Evolutionary conservation across 2,888 invertebrate genomes (phyloP).

Genomic region (Clunio marinus): DNA sequence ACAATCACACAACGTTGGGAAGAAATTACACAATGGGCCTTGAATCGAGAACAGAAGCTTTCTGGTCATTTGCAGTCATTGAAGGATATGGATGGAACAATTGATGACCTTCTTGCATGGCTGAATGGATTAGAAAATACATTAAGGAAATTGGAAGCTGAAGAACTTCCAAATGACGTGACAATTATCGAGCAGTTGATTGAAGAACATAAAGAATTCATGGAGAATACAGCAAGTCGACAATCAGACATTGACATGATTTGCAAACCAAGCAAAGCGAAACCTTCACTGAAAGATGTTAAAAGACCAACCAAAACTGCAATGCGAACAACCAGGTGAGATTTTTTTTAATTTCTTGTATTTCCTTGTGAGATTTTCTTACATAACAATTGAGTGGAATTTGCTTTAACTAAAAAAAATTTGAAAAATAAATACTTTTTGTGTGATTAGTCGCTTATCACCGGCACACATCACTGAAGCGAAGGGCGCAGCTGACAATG

Average conservation of each 20-base stretch:
- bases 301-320: slow-evolving; percentile 56
- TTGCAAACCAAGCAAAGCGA: slow-evolving; percentile 79
- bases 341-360: slow-evolving; percentile 42
- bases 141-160: slow-evolving; percentile 74
- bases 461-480: slow-evolving; percentile 70
- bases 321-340: slow-evolving; percentile 55
- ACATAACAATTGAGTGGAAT: slow-evolving; percentile 9
- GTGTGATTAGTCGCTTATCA: slow-evolving; percentile 71
- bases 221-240: slow-evolving; percentile 90
- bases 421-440: neutral
- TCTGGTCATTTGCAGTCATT: slow-evolving; percentile 79
- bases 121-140: slow-evolving; percentile 82
- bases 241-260: slow-evolving; percentile 93
- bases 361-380: neutral
- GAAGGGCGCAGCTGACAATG: slow-evolving; percentile 71
- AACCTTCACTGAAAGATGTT: slow-evolving; percentile 57
- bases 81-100: slow-evolving; percentile 77
- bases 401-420: slow-evolving; percentile 41
- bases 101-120: slow-evolving; percentile 95
- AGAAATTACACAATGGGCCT: slow-evolving; percentile 89
- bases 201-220: slow-evolving; percentile 89
- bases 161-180: slow-evolving; percentile 86
- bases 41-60: slow-evolving; percentile 79
- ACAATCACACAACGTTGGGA: slow-evolving; percentile 96
- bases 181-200: slow-evolving; percentile 82